Percentiles rank a stretch among this genome's conserved stretches.
Conservation (phyloP, 1,140 invertebrate genomes). For the Campoletis sonorensis region DNA sequence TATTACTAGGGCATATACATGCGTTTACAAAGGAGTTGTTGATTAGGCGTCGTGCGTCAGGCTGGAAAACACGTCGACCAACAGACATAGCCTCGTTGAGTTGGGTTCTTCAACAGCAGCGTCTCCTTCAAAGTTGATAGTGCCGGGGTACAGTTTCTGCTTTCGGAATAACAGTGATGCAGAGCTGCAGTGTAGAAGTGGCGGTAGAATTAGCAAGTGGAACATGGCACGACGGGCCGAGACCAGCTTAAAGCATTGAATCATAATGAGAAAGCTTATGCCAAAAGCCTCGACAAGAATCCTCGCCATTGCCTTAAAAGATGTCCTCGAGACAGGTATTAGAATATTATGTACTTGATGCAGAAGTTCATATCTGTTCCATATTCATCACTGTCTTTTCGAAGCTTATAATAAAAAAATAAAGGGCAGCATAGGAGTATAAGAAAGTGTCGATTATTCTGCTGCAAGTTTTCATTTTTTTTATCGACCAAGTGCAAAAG, state of each 20-base stretch:
- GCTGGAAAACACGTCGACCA: background rate
- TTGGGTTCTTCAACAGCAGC: slow-evolving; percentile 27
- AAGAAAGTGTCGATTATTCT: background rate
- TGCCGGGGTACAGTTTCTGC: background rate
- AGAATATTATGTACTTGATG: slow-evolving; percentile 41
- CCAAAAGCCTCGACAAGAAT: slow-evolving; percentile 58
- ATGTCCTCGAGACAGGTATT: slow-evolving; percentile 50
- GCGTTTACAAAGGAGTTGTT: slow-evolving; percentile 33
- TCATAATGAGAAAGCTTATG: slow-evolving; percentile 61
- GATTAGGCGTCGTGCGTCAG: background rate
- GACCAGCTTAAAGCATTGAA: slow-evolving; percentile 57
- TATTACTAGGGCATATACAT: slow-evolving; percentile 30
- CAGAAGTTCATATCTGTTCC: slow-evolving; percentile 35
- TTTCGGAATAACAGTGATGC: slow-evolving; percentile 49
- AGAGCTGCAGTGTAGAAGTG: slow-evolving; percentile 11
- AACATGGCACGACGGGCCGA: slow-evolving; percentile 39
- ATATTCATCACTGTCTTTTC: slow-evolving; percentile 56
- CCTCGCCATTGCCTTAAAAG: slow-evolving; percentile 49
- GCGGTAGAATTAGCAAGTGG: slow-evolving; percentile 38
- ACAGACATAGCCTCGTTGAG: background rate
- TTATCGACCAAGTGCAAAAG: too few relatives aligned
- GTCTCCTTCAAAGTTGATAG: background rate
- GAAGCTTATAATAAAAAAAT: slow-evolving; percentile 40
- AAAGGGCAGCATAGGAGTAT: too few relatives aligned
- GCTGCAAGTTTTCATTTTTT: background rate